These are phyloP conservation scores for Excalfactoria chinensis DNA, from an alignment of 2,113 vertebrate species.

Conservation along the genomic window DNA sequence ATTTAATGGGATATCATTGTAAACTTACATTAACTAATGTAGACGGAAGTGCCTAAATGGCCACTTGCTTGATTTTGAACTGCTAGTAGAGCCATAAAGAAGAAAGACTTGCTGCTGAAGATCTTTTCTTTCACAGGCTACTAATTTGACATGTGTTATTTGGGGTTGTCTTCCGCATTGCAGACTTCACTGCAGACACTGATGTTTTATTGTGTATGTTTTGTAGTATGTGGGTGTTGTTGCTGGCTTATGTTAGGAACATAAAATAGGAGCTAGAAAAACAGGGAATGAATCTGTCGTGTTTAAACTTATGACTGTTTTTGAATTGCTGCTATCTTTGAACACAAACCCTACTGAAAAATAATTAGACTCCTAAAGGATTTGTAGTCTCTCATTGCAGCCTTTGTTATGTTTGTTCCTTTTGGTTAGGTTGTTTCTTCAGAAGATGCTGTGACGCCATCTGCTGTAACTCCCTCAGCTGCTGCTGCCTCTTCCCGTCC, in stretches of 20 bases:
- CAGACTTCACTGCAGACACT: background rate
- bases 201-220: background rate
- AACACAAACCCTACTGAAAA: background rate
- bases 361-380: background rate
- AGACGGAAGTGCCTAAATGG: background rate
- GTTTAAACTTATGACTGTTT: background rate
- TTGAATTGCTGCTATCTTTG: background rate
- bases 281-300: background rate
- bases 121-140: background rate
- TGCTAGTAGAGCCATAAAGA: background rate
- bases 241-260: background rate
- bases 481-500: conserved; percentile 91
- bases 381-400: background rate
- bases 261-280: background rate
- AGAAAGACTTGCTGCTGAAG: background rate
- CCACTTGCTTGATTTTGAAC: background rate
- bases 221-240: background rate
- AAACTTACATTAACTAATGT: background rate
- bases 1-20: background rate
- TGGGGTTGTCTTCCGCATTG: background rate
- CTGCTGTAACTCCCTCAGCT: conserved; percentile 93
- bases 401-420: background rate
- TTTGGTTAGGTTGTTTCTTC: conserved; percentile 84
- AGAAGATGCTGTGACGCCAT: conserved; percentile 92
- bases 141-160: background rate